phyloP scores from a whole-genome alignment of 2,113 vertebrate species.

The Channa argus region DNA sequence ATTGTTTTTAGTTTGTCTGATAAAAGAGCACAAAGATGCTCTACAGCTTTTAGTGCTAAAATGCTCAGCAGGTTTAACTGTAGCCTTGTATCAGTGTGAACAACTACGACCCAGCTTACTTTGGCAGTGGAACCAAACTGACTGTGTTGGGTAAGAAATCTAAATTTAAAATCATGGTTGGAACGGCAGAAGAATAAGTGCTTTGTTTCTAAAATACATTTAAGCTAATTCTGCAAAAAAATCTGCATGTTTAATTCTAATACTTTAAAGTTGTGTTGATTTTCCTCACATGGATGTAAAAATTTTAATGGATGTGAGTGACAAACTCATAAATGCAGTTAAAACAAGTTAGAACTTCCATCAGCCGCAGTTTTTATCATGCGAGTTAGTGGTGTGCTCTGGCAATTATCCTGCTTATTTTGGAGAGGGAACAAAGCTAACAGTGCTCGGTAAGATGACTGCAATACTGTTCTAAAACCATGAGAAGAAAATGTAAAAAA shows the following conservation, averaged over 20 bases:
- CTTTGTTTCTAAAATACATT: background rate
- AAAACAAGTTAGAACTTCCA: too few species aligned
- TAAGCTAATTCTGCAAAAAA: background rate
- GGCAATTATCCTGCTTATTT: constrained; percentile 22
- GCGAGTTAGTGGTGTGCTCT: constrained; percentile 46
- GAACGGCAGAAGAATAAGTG: background rate
- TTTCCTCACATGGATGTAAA: too few species aligned
- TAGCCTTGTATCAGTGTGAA: constrained; percentile 75
- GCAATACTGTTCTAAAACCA: too few species aligned
- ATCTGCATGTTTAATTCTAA: too few species aligned
- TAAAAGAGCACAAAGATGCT: too few species aligned
- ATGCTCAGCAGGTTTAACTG: constrained; percentile 67
- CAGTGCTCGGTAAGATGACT: constrained; percentile 60
- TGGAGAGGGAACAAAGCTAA: constrained; percentile 53
- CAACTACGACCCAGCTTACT: constrained; percentile 67
- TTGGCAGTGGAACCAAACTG: constrained; percentile 84
- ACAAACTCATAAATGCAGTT: too few species aligned
- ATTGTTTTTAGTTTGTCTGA: background rate
- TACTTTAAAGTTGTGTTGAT: too few species aligned
- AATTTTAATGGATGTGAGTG: too few species aligned
- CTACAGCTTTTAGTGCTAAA: too few species aligned
- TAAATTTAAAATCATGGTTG: too few species aligned
- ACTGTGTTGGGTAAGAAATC: constrained; percentile 71
- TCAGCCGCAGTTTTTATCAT: constrained; percentile 17
- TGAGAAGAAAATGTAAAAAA: too few species aligned